Evolutionary conservation across 92 coral and sea anemone species (phyloP).

Genomic region (Siderastrea radians): DNA sequence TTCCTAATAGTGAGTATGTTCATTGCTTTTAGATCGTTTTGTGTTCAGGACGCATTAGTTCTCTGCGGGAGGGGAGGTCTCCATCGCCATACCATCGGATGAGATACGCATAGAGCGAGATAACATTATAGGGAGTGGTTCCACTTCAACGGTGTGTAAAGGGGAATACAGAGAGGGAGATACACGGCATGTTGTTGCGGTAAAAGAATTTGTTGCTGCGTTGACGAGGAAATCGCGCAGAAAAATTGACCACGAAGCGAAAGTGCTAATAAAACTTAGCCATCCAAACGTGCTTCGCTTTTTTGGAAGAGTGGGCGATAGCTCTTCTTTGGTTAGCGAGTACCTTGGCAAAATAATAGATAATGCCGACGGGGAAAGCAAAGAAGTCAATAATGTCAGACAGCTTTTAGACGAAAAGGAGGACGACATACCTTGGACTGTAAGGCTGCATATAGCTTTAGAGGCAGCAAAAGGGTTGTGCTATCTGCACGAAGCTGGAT

Average conservation of each 20-base stretch:
- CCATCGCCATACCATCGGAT: background rate
- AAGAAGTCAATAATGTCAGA: slow-evolving; percentile 27
- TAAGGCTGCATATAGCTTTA: slow-evolving; percentile 46
- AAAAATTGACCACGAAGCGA: slow-evolving; percentile 43
- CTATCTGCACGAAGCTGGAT: slow-evolving; percentile 40
- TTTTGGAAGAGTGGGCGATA: slow-evolving; percentile 43
- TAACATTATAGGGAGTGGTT: slow-evolving; percentile 31
- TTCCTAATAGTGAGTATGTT: too few species aligned
- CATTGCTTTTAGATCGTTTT: too few species aligned
- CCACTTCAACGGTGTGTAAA: slow-evolving; percentile 32
- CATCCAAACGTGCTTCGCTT: slow-evolving; percentile 56
- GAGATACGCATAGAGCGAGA: background rate
- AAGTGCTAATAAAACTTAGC: slow-evolving; percentile 20
- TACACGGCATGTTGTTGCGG: slow-evolving; percentile 27
- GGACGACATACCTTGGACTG: slow-evolving; percentile 42
- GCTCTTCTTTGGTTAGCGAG: slow-evolving; percentile 46
- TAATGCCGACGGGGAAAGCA: slow-evolving; percentile 15
- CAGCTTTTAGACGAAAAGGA: slow-evolving; percentile 44
- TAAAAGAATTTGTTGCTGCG: slow-evolving; percentile 46
- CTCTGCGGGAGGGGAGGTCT: background rate
- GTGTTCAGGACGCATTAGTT: background rate
- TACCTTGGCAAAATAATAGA: slow-evolving; percentile 33
- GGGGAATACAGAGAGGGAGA: slow-evolving; percentile 31
- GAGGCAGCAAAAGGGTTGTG: slow-evolving; percentile 48
- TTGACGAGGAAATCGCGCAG: slow-evolving; percentile 33